A percentile compares a stretch with the other conserved stretches of the same genome.
Evolutionary conservation across 1,140 invertebrate genomes (phyloP).

Genomic region (Saccostrea echinata): DNA sequence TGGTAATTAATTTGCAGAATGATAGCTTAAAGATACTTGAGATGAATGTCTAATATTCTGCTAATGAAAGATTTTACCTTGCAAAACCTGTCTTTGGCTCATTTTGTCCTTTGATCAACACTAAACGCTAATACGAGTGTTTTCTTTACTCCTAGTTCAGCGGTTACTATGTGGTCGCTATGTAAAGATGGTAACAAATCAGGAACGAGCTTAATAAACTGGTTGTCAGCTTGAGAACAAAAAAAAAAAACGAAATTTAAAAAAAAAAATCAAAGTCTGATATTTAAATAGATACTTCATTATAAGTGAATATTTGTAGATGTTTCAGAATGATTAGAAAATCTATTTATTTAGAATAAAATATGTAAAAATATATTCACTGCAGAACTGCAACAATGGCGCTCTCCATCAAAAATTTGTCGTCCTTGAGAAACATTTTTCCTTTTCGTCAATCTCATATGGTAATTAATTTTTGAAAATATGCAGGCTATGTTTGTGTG

Average conservation of each 20-base stretch:
- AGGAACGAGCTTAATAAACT: not conserved
- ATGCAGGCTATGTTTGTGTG: not conserved
- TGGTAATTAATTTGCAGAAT: no score
- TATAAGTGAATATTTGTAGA: not conserved
- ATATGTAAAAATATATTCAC: not conserved
- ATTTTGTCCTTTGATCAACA: conserved; percentile 10
- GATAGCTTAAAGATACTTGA: no score
- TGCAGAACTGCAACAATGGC: conserved; percentile 21
- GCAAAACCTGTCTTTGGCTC: conserved; percentile 79
- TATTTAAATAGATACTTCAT: not conserved
- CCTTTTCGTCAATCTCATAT: not conserved
- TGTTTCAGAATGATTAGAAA: not conserved
- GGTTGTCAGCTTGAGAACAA: not conserved
- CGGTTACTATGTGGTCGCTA: conserved; percentile 42
- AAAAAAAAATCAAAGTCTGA: not conserved
- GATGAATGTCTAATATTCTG: no score
- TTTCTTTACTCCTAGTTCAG: not conserved
- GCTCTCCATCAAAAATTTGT: not conserved
- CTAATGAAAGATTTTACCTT: conserved; percentile 69
- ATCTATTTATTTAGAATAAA: not conserved
- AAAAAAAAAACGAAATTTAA: not conserved
- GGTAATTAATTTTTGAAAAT: not conserved
- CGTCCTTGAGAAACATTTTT: not conserved
- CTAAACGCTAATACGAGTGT: not conserved
- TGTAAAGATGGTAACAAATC: conserved; percentile 29